A percentile compares a stretch with the other conserved stretches of the same genome.
Evolutionary conservation across 2,888 invertebrate genomes (phyloP).

Genomic region (Lissonota sp.): DNA sequence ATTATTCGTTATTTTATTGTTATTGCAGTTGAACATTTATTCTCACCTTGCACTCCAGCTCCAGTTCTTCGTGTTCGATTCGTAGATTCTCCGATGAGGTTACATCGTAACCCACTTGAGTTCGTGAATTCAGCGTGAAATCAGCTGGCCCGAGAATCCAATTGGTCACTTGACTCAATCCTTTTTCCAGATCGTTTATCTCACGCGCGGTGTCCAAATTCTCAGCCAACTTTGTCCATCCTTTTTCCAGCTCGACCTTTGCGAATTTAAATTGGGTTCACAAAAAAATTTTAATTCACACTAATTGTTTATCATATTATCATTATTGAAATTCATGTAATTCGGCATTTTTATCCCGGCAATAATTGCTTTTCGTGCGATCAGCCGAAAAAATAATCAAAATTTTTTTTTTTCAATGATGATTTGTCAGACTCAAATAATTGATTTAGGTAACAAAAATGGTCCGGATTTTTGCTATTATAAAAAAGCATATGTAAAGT

Average conservation of each 20-base stretch:
- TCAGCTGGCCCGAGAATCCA: slow-evolving; percentile 93
- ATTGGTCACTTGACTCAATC: slow-evolving; percentile 89
- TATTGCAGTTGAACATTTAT: slow-evolving; percentile 2
- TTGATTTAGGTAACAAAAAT: too few species aligned
- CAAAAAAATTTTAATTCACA: not conserved
- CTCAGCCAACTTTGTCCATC: slow-evolving; percentile 87
- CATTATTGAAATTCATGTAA: too few species aligned
- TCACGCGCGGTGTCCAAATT: slow-evolving; percentile 87
- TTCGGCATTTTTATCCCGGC: not conserved
- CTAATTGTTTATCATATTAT: not conserved
- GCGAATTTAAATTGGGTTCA: not conserved
- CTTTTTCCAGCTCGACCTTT: slow-evolving; percentile 85
- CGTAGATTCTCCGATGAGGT: slow-evolving; percentile 90
- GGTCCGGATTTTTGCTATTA: too few species aligned
- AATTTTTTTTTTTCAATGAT: too few species aligned
- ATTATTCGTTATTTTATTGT: not conserved
- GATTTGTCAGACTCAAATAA: too few species aligned
- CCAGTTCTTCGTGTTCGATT: slow-evolving; percentile 90
- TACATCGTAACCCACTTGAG: slow-evolving; percentile 90
- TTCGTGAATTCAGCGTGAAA: slow-evolving; percentile 88
- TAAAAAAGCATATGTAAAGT: too few species aligned
- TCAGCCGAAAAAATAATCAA: too few species aligned
- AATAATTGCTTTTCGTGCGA: too few species aligned
- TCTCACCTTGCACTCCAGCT: slow-evolving; percentile 89
- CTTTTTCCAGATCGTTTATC: slow-evolving; percentile 86